These are phyloP conservation scores for Haplotaxodon microlepis DNA, from an alignment of 2,113 vertebrate genomes.

Conservation along the genomic window DNA sequence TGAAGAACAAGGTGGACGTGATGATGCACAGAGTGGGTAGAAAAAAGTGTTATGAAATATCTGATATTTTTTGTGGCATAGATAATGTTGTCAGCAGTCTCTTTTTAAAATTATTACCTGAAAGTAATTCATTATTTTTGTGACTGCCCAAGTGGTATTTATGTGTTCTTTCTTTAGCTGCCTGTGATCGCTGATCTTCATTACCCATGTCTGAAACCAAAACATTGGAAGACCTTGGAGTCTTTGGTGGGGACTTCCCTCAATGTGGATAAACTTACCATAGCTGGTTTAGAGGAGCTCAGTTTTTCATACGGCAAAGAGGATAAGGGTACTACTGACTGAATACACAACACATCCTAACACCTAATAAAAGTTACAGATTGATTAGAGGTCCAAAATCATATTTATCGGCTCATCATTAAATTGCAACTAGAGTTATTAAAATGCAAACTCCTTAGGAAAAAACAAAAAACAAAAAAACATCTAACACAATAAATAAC, in stretches of 20 bases:
- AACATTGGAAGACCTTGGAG: conserved; percentile 74
- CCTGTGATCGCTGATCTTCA: conserved; percentile 76
- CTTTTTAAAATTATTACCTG: neutral
- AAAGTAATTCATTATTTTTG: neutral
- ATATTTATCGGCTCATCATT: neutral
- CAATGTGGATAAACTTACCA: conserved; percentile 57
- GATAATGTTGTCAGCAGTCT: neutral
- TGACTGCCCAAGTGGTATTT: neutral
- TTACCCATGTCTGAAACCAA: conserved; percentile 74
- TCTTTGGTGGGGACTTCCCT: conserved; percentile 59
- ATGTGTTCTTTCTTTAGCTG: conserved; percentile 50
- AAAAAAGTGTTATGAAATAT: neutral
- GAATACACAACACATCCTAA: neutral
- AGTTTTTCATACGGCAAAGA: conserved; percentile 65
- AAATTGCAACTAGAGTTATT: neutral
- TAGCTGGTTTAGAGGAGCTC: conserved; percentile 67
- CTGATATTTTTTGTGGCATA: neutral
- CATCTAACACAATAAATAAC: neutral
- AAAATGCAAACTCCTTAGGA: neutral
- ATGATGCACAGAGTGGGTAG: conserved; percentile 77
- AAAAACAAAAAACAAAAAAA: neutral
- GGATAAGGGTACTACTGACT: neutral
- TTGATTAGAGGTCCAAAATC: neutral
- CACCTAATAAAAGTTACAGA: neutral
- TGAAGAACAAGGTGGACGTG: conserved; percentile 74